Percentiles rank a stretch among this genome's conserved stretches.
Evolutionary conservation across 2,113 vertebrate genomes (phyloP).

Genomic region (Cyanoramphus novaezelandiae): DNA sequence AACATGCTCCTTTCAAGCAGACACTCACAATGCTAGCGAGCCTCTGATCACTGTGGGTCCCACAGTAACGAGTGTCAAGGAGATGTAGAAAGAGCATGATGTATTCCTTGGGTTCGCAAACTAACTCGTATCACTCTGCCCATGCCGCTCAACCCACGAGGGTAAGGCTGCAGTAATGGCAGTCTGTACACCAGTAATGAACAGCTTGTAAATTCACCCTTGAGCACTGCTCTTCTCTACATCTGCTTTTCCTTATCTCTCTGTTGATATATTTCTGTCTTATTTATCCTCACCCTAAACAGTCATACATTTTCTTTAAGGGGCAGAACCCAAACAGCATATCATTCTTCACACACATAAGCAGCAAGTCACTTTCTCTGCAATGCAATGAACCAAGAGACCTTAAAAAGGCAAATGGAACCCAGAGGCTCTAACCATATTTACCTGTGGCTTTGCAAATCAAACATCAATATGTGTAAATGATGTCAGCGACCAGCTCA

Average conservation of each 20-base stretch:
- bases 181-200: not conserved
- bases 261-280: not conserved
- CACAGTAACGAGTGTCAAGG: not conserved
- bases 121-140: not conserved
- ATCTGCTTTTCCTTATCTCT: conserved; percentile 9
- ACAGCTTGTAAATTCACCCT: conserved; percentile 5
- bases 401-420: not conserved
- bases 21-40: rapidly evolving
- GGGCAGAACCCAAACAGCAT: not conserved
- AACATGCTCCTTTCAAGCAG: not conserved
- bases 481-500: not conserved
- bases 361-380: not conserved
- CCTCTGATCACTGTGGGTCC: rapidly evolving
- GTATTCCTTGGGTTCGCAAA: not conserved
- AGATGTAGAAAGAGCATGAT: not conserved
- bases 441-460: not conserved
- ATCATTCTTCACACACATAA: not conserved
- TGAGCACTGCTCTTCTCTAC: not conserved
- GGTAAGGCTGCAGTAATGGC: not conserved
- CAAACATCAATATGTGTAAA: not conserved
- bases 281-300: not conserved
- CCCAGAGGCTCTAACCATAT: not conserved
- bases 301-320: not conserved
- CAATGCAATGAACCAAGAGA: not conserved
- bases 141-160: not conserved